Base-by-base conservation (phyloP, 2,113 vertebrate genomes). In the Ivindomyrus marchei region DNA sequence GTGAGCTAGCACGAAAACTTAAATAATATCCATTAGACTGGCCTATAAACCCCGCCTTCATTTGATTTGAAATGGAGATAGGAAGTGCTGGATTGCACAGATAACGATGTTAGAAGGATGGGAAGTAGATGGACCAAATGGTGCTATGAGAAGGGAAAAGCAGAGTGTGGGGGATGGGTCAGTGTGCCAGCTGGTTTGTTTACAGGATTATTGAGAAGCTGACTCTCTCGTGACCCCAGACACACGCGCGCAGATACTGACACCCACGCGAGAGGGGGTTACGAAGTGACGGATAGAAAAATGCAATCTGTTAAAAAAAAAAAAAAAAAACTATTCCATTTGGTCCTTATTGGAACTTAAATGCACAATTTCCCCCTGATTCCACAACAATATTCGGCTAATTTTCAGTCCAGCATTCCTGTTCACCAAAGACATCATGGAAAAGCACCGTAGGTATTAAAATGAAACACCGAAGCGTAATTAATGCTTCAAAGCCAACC, bases 111-210 rank as follows among this genome's bases (percentile, higher is more conserved):
- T 87, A 87, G 85, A 87, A 87, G 24, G 47, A 87, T 27, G 50
- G 49, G 50, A 87, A 87, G 85, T 53, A 87, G 84, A 86, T 53
- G n/a, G 50, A 53, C 85, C 49, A 36, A 36, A 53, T 87, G 85
- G 85, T 49, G 84, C 5, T 31, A 46, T 50, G 84, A 19, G n/a
- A 86, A 50, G n/a, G 47, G 46, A 13, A 4, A 50, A 27, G 70
- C 70, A 15, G 89, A 83, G 84, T 45, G 93, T 80, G 94, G 94
- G 95, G 95, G 94, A 92, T 93, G 93, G 94, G 92, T 80, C 39
- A 52, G 89, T 39, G 92, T 94, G 95, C 94, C 95, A 96, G 95
- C 95, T 96, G 95, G 94, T 95, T 95, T 95, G 94, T 95, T 95
- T 95, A 95, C 92, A 77, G 93, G 94, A 96, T 96, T 96, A 95